Evolutionary conservation across 2,888 invertebrate species (phyloP).

Genomic region (Branchellion lobata): DNA sequence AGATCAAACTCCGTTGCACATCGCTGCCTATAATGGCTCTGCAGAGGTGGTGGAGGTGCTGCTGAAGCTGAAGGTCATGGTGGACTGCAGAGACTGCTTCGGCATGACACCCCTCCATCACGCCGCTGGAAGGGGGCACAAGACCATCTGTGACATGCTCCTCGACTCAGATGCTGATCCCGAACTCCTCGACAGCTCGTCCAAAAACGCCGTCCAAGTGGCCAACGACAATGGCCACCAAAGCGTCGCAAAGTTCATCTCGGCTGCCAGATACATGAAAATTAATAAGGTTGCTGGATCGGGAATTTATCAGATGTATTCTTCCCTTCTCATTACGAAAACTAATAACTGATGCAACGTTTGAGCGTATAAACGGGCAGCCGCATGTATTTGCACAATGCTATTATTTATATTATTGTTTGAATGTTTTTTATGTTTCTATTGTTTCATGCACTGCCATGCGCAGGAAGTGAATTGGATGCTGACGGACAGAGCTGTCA

Average conservation of each 20-base stretch:
- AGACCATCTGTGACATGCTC: slow-evolving; percentile 38
- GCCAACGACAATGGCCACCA: slow-evolving; percentile 45
- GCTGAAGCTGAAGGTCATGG: slow-evolving; percentile 43
- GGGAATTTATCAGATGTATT: not conserved
- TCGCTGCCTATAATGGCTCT: slow-evolving; percentile 45
- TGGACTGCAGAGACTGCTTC: slow-evolving; percentile 45
- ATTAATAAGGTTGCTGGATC: slow-evolving; percentile 35
- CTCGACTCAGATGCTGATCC: slow-evolving; percentile 45
- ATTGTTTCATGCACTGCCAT: too few species aligned
- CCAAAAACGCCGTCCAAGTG: slow-evolving; percentile 46
- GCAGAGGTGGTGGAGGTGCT: slow-evolving; percentile 42
- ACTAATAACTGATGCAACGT: not conserved
- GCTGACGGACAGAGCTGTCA: not conserved
- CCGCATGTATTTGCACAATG: too few species aligned
- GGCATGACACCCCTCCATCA: slow-evolving; percentile 50
- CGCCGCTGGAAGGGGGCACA: slow-evolving; percentile 46
- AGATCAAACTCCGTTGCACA: slow-evolving; percentile 50
- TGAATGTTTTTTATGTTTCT: too few species aligned
- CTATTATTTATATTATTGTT: too few species aligned
- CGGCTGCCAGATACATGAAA: slow-evolving; percentile 20
- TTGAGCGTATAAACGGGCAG: not conserved
- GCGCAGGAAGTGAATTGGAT: not conserved
- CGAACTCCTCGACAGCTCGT: slow-evolving; percentile 42
- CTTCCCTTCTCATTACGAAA: not conserved
- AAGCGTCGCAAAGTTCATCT: slow-evolving; percentile 32